These are phyloP conservation scores for Ciconia nigra DNA, from an alignment of 2,797 vertebrate species.

Conservation along the genomic window DNA sequence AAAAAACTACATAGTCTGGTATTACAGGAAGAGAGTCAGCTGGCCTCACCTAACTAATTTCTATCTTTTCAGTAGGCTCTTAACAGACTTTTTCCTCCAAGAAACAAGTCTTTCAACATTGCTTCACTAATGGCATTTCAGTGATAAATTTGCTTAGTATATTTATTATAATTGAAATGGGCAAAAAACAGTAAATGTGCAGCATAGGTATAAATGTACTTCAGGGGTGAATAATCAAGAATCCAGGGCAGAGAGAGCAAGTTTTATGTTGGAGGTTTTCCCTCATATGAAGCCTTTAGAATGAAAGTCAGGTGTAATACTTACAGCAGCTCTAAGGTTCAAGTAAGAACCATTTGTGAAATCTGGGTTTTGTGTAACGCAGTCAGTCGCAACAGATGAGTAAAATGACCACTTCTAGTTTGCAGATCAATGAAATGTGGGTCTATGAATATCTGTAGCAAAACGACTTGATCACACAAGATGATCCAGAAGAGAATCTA, in stretches of 20 bases:
- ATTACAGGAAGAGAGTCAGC: neutral
- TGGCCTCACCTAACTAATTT: neutral
- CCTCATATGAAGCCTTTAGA: neutral
- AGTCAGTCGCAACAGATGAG: neutral
- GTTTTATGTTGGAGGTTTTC: neutral
- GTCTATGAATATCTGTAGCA: neutral
- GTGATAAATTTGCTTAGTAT: neutral
- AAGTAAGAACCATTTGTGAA: neutral
- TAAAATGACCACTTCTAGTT: neutral
- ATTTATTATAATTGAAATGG: neutral
- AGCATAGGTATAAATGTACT: neutral
- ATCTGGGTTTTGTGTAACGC: neutral
- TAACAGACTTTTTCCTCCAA: neutral
- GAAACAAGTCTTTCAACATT: neutral
- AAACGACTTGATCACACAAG: neutral
- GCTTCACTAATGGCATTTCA: neutral
- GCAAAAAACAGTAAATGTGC: neutral
- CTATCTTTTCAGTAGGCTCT: neutral
- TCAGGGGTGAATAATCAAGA: neutral
- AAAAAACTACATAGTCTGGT: neutral
- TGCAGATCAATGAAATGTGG: neutral
- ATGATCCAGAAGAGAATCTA: neutral
- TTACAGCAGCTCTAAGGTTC: neutral
- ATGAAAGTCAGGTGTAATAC: neutral
- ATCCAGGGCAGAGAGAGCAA: neutral